A percentile compares a stretch with the other conserved stretches of the same genome.
These are phyloP conservation scores for Spheniscus mendiculus DNA, from an alignment of 2,113 vertebrate genomes.

Conservation along the genomic window DNA sequence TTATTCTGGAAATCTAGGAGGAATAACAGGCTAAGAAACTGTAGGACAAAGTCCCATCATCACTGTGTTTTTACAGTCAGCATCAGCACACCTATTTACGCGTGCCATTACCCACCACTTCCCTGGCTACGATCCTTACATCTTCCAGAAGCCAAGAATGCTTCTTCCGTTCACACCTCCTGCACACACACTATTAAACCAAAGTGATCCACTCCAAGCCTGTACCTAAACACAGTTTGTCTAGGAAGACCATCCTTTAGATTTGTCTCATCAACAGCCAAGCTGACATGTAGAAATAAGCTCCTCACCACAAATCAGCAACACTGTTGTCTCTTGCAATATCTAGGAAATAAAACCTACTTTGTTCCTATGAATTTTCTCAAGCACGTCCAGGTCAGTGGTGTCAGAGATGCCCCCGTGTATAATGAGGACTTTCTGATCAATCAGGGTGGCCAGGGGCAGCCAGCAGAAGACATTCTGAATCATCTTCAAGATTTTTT, in stretches of 20 bases:
- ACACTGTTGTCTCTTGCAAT: background rate
- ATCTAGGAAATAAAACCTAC: conserved; percentile 67
- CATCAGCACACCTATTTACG: background rate
- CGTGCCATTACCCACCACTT: background rate
- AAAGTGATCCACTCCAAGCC: background rate
- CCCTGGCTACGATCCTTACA: accelerated
- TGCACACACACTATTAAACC: background rate
- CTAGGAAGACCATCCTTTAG: background rate
- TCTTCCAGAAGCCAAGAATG: background rate
- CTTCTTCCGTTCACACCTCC: background rate
- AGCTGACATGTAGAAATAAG: background rate
- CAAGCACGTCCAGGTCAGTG: conserved; percentile 84
- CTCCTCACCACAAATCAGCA: background rate
- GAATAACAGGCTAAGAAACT: background rate
- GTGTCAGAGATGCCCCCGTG: conserved; percentile 90
- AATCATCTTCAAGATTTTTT: conserved; percentile 86
- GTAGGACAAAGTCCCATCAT: background rate
- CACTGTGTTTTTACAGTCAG: background rate
- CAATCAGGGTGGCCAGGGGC: conserved; percentile 88
- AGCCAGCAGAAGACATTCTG: conserved; percentile 93
- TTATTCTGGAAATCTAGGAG: background rate
- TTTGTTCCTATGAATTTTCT: conserved; percentile 84
- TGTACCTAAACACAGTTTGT: background rate
- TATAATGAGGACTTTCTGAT: conserved; percentile 88
- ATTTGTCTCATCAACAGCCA: background rate